Percentiles rank a stretch among this genome's conserved stretches.
Evolutionary conservation across 2,113 vertebrate genomes (phyloP).

Genomic region (Oncorhynchus masou): DNA sequence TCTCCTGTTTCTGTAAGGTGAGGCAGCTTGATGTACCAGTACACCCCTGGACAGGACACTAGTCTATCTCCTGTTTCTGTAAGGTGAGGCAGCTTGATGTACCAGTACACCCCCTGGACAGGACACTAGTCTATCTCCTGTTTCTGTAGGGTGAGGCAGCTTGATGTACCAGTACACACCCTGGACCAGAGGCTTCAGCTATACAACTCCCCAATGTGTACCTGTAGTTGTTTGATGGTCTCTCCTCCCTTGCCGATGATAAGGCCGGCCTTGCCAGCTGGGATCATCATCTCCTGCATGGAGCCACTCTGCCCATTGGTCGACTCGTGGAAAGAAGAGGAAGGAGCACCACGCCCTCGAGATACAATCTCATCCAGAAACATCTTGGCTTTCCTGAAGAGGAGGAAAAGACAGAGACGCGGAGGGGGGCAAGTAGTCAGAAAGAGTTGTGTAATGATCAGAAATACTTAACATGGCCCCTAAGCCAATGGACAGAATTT

Average conservation of each 20-base stretch:
- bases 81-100: too few species aligned
- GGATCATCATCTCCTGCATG: conserved; percentile 92
- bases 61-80: too few species aligned
- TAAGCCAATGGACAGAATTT: too few species aligned
- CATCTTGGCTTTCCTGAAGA: conserved; percentile 83
- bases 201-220: neutral
- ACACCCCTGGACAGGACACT: too few species aligned
- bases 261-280: conserved; percentile 88
- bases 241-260: conserved; percentile 94
- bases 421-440: neutral
- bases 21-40: too few species aligned
- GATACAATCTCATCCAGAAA: conserved; percentile 90
- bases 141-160: too few species aligned
- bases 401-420: neutral
- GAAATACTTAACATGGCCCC: too few species aligned
- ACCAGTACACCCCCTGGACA: too few species aligned
- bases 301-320: conserved; percentile 84
- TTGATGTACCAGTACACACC: too few species aligned
- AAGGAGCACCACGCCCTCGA: conserved; percentile 79
- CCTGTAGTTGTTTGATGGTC: conserved; percentile 79
- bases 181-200: too few species aligned
- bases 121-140: too few species aligned
- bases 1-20: too few species aligned
- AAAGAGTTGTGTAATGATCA: neutral
- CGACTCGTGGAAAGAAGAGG: conserved; percentile 78